Evolutionary conservation across 2,113 vertebrate genomes (phyloP), one percentile per base, ranked within the genome.

Genomic region (Tenebrosternarchus preto): DNA sequence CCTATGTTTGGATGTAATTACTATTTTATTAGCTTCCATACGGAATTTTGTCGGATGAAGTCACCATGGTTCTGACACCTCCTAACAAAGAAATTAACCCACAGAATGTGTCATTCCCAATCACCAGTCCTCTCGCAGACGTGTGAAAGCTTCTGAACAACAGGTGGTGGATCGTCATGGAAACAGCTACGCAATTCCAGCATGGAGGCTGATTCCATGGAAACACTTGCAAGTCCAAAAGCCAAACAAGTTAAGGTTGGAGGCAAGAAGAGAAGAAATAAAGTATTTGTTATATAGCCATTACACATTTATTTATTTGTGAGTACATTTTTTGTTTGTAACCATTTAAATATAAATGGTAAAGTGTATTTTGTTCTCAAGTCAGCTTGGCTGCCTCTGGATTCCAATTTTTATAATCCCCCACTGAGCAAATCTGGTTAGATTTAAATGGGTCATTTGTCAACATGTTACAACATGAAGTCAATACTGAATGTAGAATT

Each of bases 151-250:
- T 50, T 82, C 85, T 60, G 81, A 91, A 87, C 90, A 90, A 92
- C 92, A 92, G 92, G 91, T 92, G 92, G 89, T 74, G 77, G 77
- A 86, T 87, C 27, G 79, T 77, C 86, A 83, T 83, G 84, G 82
- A 80, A 89, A 86, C 85, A 76, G 78, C 83, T n/a, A 43, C 16
- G 63, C 73, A 39, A 78, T 87, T 88, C 85, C 88, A 85, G 80
- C 85, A 33, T 83, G 74, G 87, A 87, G 83, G 87, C 81, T 19
- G 83, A 86, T 74, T 88, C 88, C 85, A 60, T 8, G 79, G 84
- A 85, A 92, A 92, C 89, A 85, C 57, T 73, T 20, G 12, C 70
- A 53, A 76, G 72, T 80, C 80, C 80, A 43, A 73, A 73, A 77
- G 56, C 20, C 55, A 25, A 64, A 27, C 57, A 71, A 78, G 69